A percentile compares a stretch with the other conserved stretches of the same genome.
These are phyloP conservation scores for Nephila pilipes DNA, from an alignment of 1,140 invertebrate genomes.

Conservation along the genomic window DNA sequence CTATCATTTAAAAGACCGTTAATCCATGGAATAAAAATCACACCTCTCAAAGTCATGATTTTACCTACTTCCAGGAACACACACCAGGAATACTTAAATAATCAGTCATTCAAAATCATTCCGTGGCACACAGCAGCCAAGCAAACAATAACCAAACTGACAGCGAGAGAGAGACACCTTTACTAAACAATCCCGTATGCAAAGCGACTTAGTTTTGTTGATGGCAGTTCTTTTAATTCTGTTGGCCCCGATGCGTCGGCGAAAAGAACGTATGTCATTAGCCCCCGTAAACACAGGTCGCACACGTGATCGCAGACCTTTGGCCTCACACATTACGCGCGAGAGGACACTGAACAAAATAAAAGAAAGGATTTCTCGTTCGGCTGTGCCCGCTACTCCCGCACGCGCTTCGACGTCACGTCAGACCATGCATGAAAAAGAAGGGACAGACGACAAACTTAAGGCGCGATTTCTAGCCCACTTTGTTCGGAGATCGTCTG, in stretches of 20 bases:
- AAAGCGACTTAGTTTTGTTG: not conserved
- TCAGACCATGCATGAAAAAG: constrained; percentile 35
- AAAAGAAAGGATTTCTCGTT: not conserved
- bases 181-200: not conserved
- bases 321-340: constrained; percentile 36
- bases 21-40: too few relatives aligned
- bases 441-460: constrained; percentile 19
- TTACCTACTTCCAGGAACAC: too few relatives aligned
- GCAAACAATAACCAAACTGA: not conserved
- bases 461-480: not conserved
- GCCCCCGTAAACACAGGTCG: constrained; percentile 23
- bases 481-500: not conserved
- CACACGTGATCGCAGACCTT: constrained; percentile 36
- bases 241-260: not conserved
- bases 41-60: too few relatives aligned
- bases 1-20: too few relatives aligned
- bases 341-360: not conserved
- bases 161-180: not conserved
- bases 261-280: constrained; percentile 16
- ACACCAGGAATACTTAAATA: not conserved
- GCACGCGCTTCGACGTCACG: constrained; percentile 26
- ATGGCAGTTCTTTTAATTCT: not conserved
- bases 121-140: too few relatives aligned
- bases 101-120: too few relatives aligned
- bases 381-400: not conserved